Base-by-base conservation (phyloP, 2,113 vertebrate genomes). In the Dissostichus mawsoni region DNA sequence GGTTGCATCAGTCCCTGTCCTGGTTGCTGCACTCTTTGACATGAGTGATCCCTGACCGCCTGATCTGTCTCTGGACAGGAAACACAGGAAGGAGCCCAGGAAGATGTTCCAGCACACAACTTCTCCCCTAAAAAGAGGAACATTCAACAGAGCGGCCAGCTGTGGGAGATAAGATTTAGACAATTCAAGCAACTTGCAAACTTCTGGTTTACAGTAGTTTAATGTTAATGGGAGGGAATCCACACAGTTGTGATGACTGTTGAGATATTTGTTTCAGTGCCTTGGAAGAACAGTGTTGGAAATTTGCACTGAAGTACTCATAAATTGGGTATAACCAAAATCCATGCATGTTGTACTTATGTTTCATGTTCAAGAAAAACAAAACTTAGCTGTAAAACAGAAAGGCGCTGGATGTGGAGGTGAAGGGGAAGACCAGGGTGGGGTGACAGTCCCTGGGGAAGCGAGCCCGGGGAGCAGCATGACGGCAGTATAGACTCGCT, bases 21-120 rank as follows among this genome's bases (percentile, higher is more conserved):
- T 74, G 79, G 81, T 87, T 84, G 80, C 62, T 80, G 72, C 81
- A 81, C 74, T 83, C 81, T 79, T 78, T 83, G 88, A 88, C 86
- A 88, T 78, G 81, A 83, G 52, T 86, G 82, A 94, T 95, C 90
- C 90, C 76, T 92, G 89, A 89, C 87, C 82, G 82, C 87, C 87
- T 94, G 91, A 93, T 86, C 77, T 93, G 94, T 74, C 80, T 95
- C 94, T 95, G 94, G 95, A 95, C 92, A 95, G 94, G 96, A 96
- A 92, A 87, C 89, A 91, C 85, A 90, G 90, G 90, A 92, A 92
- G 86, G 74, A 92, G 81, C 84, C 75, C 53, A 50, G 81, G 78
- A 84, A 90, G 85, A 90, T 66, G 71, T 80, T 86, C 87, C 66
- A 80, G 83, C 81, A 72, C 71, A 75, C 71, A 90, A 87, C 89